Base-by-base conservation (phyloP, 2,888 invertebrate genomes). In the Dynastes tityus region DNA sequence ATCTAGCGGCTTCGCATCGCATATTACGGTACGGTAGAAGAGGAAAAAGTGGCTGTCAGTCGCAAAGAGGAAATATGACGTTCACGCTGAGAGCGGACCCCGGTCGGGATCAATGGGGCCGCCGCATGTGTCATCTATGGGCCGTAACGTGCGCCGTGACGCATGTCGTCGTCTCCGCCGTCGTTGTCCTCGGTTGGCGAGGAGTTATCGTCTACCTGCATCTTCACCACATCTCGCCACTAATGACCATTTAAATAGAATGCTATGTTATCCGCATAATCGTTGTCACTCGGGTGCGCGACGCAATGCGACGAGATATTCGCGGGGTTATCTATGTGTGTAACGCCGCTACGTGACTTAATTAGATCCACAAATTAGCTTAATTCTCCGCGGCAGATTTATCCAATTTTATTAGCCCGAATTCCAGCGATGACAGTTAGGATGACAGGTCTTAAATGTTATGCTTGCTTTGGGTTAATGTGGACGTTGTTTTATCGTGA, bases 111-210 rank as follows among this genome's bases (percentile, higher is more conserved):
- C 85, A 85, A 84, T 85, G 82, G 83, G 82, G 85, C 86, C 86
- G 86, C 85, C 86, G 84, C 88, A 87, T 87, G 85, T 87, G 86
- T 85, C 85, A 84, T 86, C 86, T 87, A 88, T 88, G 88, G 85
- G 87, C 83, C 88, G 87, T 86, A 85, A 85, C 88, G 88, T 80
- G 84, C 87, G 87, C 86, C 87, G 85, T 87, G 87, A 88, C 87
- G 88, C 88, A 87, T 87, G 85, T 87, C 88, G 87, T 87, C 87
- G 85, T 83, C 55, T 2, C n/a, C 53, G 55, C 22, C 55, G 55
- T 58, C 55, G 55, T 58, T 2, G 55, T 58, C 16, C 55, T 16
- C 22, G 8, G 55, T 45, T 45, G 55, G 16, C 55, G 22, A 58
- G 83, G 80, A 77, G 71, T 77, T 79, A 80, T 78, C 78, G 74